phyloP scores from a whole-genome alignment of 2,888 invertebrate species.

The Iselma pallidipennis region DNA sequence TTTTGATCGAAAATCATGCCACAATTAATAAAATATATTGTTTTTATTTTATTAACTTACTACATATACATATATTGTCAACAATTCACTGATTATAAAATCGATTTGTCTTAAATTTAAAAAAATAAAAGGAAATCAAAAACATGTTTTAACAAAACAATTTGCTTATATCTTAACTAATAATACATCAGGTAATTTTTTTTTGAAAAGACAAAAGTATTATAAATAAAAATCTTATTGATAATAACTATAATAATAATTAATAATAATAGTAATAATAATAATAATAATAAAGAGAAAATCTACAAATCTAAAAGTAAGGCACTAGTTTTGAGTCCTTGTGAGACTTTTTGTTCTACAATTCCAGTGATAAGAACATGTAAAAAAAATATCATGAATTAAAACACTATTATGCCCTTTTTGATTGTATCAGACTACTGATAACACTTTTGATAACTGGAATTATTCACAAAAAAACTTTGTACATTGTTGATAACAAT shows the following conservation, averaged over 20 bases:
- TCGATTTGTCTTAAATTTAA: slow-evolving; percentile 4
- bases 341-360: no score
- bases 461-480: not conserved
- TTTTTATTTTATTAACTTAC: slow-evolving; percentile 18
- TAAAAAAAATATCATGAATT: no score
- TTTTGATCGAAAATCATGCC: not conserved
- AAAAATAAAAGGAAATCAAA: slow-evolving; percentile 12
- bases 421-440: no score
- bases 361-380: no score
- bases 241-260: not conserved
- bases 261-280: no score
- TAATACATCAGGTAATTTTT: slow-evolving; percentile 25
- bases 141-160: slow-evolving; percentile 15
- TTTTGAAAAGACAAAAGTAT: not conserved
- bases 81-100: slow-evolving; percentile 16
- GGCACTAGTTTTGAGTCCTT: not conserved
- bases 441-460: no score
- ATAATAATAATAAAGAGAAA: not conserved
- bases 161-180: not conserved
- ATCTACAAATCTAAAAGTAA: not conserved
- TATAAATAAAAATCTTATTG: not conserved
- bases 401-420: no score
- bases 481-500: not conserved
- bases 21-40: slow-evolving; percentile 21
- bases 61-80: slow-evolving; percentile 23